Percentiles rank a stretch among this genome's conserved stretches.
Conservation (phyloP, 2,888 invertebrate species). For the Syrphus vitripennis region DNA sequence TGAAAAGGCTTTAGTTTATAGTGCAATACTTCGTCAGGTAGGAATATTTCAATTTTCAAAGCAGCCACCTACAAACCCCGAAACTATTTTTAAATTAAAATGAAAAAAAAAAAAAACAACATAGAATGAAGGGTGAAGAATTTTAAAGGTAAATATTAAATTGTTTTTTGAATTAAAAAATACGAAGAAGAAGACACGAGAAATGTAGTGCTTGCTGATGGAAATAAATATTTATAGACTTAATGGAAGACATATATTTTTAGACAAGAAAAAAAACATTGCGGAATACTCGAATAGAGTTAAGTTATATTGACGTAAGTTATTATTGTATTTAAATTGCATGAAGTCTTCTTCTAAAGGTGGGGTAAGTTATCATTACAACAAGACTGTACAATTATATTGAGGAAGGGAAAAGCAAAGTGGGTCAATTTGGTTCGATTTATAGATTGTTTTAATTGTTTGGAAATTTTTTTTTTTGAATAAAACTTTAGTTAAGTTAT, state of each 20-base stretch:
- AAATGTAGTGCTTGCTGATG: not conserved
- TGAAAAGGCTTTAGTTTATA: not conserved
- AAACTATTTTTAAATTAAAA: constrained; percentile 38
- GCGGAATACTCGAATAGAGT: not conserved
- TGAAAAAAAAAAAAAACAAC: not conserved
- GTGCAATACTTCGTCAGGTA: not conserved
- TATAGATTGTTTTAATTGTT: not conserved
- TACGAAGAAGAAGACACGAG: not conserved
- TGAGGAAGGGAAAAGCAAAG: not conserved
- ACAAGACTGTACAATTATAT: not conserved
- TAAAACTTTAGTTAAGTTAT: too few relatives aligned
- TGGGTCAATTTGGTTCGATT: not conserved
- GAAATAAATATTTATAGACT: constrained; percentile 51
- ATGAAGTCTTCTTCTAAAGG: not conserved
- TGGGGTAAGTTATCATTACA: not conserved
- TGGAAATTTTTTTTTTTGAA: not conserved
- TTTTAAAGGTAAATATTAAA: constrained; percentile 26
- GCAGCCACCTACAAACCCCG: not conserved
- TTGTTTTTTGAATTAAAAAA: constrained; percentile 28
- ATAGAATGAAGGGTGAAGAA: constrained; percentile 6
- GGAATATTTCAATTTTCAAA: not conserved
- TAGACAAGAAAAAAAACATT: not conserved
- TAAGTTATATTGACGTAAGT: not conserved
- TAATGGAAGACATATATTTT: constrained; percentile 53
- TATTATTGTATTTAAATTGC: not conserved